These are phyloP conservation scores for Zele albiditarsus DNA, from an alignment of 2,888 invertebrate species.

Conservation along the genomic window DNA sequence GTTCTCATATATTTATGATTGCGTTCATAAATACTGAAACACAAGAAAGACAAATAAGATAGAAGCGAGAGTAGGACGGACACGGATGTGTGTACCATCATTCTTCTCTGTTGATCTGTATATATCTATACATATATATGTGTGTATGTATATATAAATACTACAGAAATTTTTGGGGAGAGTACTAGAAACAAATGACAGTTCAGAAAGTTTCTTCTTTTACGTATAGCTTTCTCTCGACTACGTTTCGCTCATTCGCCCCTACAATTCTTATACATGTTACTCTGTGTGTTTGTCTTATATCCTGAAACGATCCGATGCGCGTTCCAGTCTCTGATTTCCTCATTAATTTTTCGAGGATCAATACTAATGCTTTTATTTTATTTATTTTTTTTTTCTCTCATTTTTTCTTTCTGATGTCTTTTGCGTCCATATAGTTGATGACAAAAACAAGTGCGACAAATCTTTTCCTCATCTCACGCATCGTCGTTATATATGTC, in stretches of 20 bases:
- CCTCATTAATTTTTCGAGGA: conserved; percentile 64
- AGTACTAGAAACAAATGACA: conserved; percentile 60
- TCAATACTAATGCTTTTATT: conserved; percentile 53
- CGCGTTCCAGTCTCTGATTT: conserved; percentile 65
- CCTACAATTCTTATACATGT: conserved; percentile 36
- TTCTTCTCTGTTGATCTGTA: conserved; percentile 30
- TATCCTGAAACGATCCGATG: not conserved
- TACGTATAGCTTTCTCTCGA: not conserved
- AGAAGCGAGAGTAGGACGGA: not conserved
- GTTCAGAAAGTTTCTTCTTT: conserved; percentile 59
- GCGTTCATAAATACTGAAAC: conserved; percentile 43
- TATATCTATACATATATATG: no score
- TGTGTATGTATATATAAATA: not conserved
- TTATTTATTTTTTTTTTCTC: conserved; percentile 14
- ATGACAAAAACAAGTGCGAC: not conserved
- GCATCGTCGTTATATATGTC: not conserved
- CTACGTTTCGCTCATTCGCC: conserved; percentile 33
- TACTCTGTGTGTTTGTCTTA: not conserved
- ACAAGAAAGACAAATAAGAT: conserved; percentile 28
- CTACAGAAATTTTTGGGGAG: conserved; percentile 27
- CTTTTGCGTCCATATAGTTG: not conserved
- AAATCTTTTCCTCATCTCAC: conserved; percentile 15
- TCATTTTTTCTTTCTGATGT: conserved; percentile 18
- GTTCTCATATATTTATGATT: conserved; percentile 31
- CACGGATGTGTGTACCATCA: conserved; percentile 33